Evolutionary conservation across 2,888 invertebrate genomes (phyloP).

Genomic region (Cephus rjabovi): DNA sequence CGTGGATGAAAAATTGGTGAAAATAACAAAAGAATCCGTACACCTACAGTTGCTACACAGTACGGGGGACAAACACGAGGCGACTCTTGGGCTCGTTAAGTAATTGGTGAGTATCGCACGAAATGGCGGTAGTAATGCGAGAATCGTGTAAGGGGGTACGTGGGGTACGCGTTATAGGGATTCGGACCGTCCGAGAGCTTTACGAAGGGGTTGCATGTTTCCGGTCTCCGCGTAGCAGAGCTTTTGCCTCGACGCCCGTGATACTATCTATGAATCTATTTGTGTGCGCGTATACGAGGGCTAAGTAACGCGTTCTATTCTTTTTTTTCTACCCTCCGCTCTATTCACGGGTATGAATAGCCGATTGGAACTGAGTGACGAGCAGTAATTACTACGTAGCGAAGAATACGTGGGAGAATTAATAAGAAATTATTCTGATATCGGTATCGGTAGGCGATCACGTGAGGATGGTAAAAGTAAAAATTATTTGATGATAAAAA

Average conservation of each 20-base stretch:
- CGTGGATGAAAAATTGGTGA: not conserved
- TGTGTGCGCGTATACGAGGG: not conserved
- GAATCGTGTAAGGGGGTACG: constrained; percentile 51
- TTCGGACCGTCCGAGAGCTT: constrained; percentile 10
- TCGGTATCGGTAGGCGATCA: not conserved
- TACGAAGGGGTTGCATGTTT: constrained; percentile 29
- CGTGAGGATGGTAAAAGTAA: not conserved
- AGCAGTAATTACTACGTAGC: not conserved
- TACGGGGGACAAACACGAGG: constrained; percentile 36
- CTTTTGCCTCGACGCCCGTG: not conserved
- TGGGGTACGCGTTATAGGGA: constrained; percentile 1
- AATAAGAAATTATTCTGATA: not conserved
- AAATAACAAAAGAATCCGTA: not conserved
- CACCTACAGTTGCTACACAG: not conserved
- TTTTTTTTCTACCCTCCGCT: not conserved
- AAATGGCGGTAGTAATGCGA: constrained; percentile 51
- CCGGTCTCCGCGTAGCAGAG: not conserved
- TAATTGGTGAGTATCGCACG: constrained; percentile 46
- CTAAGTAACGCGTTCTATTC: not conserved
- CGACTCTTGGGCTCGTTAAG: constrained; percentile 51
- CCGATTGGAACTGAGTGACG: not conserved
- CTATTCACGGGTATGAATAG: not conserved
- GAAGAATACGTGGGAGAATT: not conserved
- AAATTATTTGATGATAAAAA: not conserved
- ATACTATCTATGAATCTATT: not conserved